phyloP scores from a whole-genome alignment of 2,113 vertebrate species.

The Zosterops japonicus region DNA sequence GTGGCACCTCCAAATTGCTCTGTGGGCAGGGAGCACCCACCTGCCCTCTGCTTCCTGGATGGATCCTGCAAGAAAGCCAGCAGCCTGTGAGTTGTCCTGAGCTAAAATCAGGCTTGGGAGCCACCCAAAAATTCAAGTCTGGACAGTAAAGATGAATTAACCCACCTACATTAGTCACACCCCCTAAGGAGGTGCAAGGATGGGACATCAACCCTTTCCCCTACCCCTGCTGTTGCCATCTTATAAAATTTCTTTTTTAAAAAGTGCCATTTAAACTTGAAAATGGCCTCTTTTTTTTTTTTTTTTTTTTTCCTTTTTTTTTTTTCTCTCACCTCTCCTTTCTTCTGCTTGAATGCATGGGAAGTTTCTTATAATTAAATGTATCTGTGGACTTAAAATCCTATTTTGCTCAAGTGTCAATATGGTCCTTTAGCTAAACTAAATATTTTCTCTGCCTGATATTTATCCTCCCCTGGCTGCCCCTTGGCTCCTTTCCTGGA shows the following conservation, averaged over 20 bases:
- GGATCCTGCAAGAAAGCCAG: background rate
- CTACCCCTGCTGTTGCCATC: background rate
- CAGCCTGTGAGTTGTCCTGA: background rate
- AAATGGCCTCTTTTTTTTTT: background rate
- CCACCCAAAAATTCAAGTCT: background rate
- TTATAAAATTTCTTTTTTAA: background rate
- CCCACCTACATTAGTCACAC: background rate
- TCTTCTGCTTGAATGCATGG: background rate
- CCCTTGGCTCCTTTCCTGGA: background rate
- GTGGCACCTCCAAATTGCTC: background rate
- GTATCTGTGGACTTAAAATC: background rate
- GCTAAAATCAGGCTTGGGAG: background rate
- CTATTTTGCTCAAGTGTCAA: background rate
- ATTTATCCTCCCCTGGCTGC: background rate
- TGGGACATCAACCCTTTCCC: background rate
- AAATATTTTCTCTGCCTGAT: slow-evolving; percentile 15
- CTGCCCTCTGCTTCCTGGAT: background rate
- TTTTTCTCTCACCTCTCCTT: background rate
- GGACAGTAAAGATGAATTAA: background rate
- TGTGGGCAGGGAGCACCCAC: background rate
- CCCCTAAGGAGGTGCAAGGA: background rate
- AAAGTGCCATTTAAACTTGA: background rate
- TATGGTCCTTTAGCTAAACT: slow-evolving; percentile 4
- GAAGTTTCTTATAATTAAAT: slow-evolving; percentile 5
- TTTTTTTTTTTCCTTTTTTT: background rate